Evolutionary conservation across 2,113 vertebrate genomes (phyloP).

Genomic region (Silurus glanis): DNA sequence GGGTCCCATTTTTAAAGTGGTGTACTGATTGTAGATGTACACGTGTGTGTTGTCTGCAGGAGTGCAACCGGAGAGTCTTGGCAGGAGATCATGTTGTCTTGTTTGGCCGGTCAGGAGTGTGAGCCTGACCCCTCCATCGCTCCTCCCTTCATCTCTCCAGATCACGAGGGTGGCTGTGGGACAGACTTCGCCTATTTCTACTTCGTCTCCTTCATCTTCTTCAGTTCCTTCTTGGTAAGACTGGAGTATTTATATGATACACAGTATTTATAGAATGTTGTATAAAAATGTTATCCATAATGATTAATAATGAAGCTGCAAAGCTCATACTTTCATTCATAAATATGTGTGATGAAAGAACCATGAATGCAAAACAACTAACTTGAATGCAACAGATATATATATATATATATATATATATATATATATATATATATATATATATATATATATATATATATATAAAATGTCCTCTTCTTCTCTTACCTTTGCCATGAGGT

Average conservation of each 20-base stretch:
- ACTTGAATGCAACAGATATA: not conserved
- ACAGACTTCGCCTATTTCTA: slow-evolving; percentile 97
- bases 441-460: too few species aligned
- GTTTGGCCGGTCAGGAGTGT: slow-evolving; percentile 88
- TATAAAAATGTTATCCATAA: not conserved
- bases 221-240: slow-evolving; percentile 96
- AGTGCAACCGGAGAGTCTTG: slow-evolving; percentile 97
- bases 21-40: not conserved
- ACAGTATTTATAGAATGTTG: not conserved
- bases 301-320: not conserved
- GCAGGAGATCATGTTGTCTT: slow-evolving; percentile 99
- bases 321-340: not conserved
- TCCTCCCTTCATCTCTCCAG: slow-evolving; percentile 71
- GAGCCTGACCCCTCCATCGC: slow-evolving; percentile 82
- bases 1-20: not conserved
- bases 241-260: not conserved
- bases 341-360: not conserved
- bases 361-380: not conserved
- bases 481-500: not conserved
- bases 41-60: slow-evolving; percentile 67
- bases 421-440: too few species aligned
- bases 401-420: too few species aligned
- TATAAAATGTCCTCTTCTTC: not conserved
- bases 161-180: slow-evolving; percentile 82
- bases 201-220: slow-evolving; percentile 99